Evolutionary conservation across 2,888 invertebrate species (phyloP), one percentile per base, ranked within the genome.

Genomic region (Tenthredo distinguenda): DNA sequence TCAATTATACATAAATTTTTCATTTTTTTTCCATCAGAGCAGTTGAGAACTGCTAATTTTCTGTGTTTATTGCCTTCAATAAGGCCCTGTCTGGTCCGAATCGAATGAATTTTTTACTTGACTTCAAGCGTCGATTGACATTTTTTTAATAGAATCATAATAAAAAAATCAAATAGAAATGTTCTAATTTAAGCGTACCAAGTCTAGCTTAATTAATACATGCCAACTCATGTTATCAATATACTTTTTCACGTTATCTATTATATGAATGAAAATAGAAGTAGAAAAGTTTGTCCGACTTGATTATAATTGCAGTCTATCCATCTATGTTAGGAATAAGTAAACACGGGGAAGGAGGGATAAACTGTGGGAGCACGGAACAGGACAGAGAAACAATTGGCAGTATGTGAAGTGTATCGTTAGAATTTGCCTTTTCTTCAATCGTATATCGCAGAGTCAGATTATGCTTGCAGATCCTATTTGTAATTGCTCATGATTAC

Each of bases 401-500:
- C 89, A 90, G 89, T 91, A 88, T 71, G 18, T 47, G 40, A 68
- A 68, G 43, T 43, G 21, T 50, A 62, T 83, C 26, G 50, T 71
- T 71, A 62, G 47, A 43, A 68, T 87, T 89, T 86, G 85, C 86
- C 87, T 87, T 86, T 88, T 84, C 87, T 87, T 85, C 87, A 85
- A 86, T 71, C 86, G 62, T 86, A 82, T 77, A 50, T 26, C 40
- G n/a, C 55, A 62, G 81, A 62, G 71, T 68, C 65, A 50, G 18
- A 83, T 68, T 83, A 26, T 68, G 47, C 62, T 68, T 83, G 47
- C 50, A 68, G 83, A 83, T 50, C 83, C 68, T 83, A 68, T 68
- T 68, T 68, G 34, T 83, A 47, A 47, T 83, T 83, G 26, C 43
- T 83, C 68, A 50, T 72, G 9, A 91, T 94, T 94, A 94, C 92